Percentiles rank a stretch among this genome's conserved stretches.
Conservation (phyloP, 2,113 vertebrate species). For the Solea senegalensis region DNA sequence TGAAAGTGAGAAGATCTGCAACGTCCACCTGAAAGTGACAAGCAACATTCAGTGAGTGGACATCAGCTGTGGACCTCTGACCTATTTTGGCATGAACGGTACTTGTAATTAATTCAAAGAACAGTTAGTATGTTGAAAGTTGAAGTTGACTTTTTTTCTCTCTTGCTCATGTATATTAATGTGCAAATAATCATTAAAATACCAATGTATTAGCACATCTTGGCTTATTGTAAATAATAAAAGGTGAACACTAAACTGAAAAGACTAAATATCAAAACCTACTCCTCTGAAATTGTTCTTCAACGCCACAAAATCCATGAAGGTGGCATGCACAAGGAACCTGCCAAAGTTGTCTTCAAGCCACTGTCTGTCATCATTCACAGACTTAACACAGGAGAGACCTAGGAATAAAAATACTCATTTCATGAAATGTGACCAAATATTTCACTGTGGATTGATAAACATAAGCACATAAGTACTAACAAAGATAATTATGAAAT, state of each 20-base stretch:
- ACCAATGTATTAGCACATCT: too few species aligned
- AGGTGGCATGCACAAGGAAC: conserved; percentile 50
- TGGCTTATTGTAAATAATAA: too few species aligned
- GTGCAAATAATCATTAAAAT: too few species aligned
- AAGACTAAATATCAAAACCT: conserved; percentile 9
- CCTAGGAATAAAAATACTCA: conserved; percentile 25
- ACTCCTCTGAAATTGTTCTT: conserved; percentile 70
- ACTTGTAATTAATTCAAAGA: too few species aligned
- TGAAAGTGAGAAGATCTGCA: conserved; percentile 50
- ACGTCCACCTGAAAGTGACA: conserved; percentile 45
- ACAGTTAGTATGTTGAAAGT: too few species aligned
- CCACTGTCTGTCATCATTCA: conserved; percentile 53
- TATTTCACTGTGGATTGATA: neutral
- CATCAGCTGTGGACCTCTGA: neutral
- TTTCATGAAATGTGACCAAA: neutral
- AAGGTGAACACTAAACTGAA: too few species aligned
- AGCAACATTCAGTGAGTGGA: conserved; percentile 3
- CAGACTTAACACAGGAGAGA: conserved; percentile 39
- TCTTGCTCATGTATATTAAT: too few species aligned
- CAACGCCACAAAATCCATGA: conserved; percentile 42
- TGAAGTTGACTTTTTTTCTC: too few species aligned
- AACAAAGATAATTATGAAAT: neutral
- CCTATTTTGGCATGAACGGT: neutral
- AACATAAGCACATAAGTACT: neutral
- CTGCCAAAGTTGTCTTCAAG: conserved; percentile 54